These are phyloP conservation scores for Gymnoscopelus microlampas DNA, from an alignment of 2,797 vertebrate genomes.

Conservation along the genomic window DNA sequence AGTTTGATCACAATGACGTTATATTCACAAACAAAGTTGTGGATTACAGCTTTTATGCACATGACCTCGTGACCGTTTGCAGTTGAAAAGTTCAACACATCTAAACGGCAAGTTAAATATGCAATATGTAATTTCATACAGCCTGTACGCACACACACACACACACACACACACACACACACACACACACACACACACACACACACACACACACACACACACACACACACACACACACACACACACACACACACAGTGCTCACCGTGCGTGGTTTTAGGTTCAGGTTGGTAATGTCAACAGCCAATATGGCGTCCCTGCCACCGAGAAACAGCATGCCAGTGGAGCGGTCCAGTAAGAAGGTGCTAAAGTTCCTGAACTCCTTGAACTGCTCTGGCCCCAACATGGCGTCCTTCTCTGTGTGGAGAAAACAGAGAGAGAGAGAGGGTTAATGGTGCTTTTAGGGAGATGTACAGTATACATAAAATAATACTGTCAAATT, in stretches of 20 bases:
- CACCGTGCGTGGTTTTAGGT: constrained; percentile 54
- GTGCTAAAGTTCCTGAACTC: constrained; percentile 80
- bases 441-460: not conserved
- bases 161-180: not conserved
- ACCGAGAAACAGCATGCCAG: constrained; percentile 82
- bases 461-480: not conserved
- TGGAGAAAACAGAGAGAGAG: not conserved
- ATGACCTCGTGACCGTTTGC: too few relatives aligned
- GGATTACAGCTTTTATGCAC: too few relatives aligned
- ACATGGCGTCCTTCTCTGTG: constrained; percentile 45
- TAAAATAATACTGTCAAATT: too few relatives aligned
- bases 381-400: constrained; percentile 60
- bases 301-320: constrained; percentile 83
- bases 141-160: too few relatives aligned
- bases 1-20: too few relatives aligned
- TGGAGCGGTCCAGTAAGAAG: constrained; percentile 79
- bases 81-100: not conserved
- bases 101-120: not conserved
- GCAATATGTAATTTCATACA: not conserved
- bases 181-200: not conserved
- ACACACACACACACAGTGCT: not conserved
- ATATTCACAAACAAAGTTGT: too few relatives aligned
- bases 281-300: constrained; percentile 74
- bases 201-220: constrained; percentile 9
- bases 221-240: not conserved